Conservation (phyloP, 1,140 invertebrate species). For the Planococcus citri region DNA sequence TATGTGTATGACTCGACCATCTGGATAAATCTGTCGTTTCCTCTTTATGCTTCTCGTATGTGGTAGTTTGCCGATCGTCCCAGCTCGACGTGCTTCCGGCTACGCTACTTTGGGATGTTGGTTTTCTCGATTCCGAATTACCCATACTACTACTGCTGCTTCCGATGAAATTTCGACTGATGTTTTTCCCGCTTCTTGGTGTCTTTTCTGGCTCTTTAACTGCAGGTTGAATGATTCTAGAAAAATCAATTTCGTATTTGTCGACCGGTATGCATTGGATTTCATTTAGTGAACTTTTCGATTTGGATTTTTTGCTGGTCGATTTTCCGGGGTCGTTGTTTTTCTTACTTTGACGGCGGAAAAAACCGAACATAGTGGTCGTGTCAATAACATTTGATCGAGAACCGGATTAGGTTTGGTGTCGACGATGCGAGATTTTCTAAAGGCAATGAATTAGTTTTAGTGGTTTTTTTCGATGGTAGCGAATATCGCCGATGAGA, state of each 20-base stretch:
- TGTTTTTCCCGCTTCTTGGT: neutral
- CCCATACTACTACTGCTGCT: neutral
- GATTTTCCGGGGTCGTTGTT: neutral
- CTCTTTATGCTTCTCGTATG: neutral
- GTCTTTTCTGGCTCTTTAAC: neutral
- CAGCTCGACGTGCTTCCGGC: neutral
- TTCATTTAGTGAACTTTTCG: neutral
- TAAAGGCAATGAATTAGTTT: neutral
- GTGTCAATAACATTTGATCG: neutral
- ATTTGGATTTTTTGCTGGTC: neutral
- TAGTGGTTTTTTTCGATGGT: neutral
- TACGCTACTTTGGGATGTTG: neutral
- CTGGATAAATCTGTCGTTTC: neutral
- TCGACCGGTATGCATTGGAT: slow-evolving; percentile 7
- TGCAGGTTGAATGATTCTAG: neutral
- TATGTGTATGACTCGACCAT: neutral
- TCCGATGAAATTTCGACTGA: too few relatives aligned
- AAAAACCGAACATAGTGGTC: neutral
- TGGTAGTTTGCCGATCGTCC: neutral
- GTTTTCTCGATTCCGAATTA: neutral
- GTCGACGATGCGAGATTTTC: neutral
- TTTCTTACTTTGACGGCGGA: slow-evolving; percentile 15
- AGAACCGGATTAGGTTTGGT: neutral
- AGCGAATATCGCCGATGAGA: neutral
- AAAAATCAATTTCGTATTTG: slow-evolving; percentile 13